Evolutionary conservation across 2,797 vertebrate genomes (phyloP), one percentile per base, ranked within the genome.

Genomic region (Leptoclinus maculatus): DNA sequence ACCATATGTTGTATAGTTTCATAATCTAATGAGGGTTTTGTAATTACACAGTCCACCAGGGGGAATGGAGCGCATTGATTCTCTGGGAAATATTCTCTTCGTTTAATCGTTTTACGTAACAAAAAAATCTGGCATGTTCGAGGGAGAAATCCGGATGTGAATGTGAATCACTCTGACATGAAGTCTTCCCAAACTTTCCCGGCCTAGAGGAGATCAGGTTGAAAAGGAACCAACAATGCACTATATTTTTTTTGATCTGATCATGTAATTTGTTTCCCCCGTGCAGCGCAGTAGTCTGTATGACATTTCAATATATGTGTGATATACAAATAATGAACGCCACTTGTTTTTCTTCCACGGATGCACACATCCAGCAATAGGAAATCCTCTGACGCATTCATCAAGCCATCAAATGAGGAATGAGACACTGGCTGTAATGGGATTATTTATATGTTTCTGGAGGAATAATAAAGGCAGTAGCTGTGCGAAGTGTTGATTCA

Each of bases 21-120:
- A 88, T 92, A 92, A 93, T 84, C 88, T 92, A 92, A 91, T 91
- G 91, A 91, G 86, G 89, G 84, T 89, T 92, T 91, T 89, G 85
- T 93, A 93, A 93, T 93, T 92, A 92, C 86, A 88, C 59, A 79
- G 86, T 86, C 84, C 76, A 87, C 87, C 87, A 76, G 71, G 90
- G 90, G 91, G 87, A 91, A 81, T 59, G 66, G 16, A 79, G 86
- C 79, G 84, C 85, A 91, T 91, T 77, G 83, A 88, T 91, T 93
- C 91, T 84, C 77, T 74, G 85, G 87, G 88, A 93, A 83, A 90
- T 92, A n/a, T 88, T 90, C 81, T 88, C 92, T 89, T 89, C 65
- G 79, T 83, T 86, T 74, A 79, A 84, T 84, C 54, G 66, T 87
- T 91, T 89, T 86, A 81, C 85, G 88, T 72, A 78, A 87, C 80